Evolutionary conservation across 2,888 invertebrate genomes (phyloP).

Genomic region (Ptychoptera albimana): DNA sequence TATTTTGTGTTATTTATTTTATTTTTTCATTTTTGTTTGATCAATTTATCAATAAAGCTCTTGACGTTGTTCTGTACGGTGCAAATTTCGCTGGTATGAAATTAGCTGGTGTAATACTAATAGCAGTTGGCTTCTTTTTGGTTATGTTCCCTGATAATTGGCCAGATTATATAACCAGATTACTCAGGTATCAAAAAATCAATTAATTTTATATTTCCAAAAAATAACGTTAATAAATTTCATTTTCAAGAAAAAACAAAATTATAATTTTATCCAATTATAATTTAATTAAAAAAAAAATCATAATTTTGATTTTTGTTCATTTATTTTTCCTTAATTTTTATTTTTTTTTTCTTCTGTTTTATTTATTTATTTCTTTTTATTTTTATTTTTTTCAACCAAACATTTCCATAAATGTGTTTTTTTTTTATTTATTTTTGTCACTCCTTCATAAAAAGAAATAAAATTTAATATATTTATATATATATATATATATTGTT

Average conservation of each 20-base stretch:
- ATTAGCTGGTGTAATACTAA: conserved; percentile 81
- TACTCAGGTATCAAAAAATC: conserved; percentile 52
- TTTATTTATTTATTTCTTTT: no score
- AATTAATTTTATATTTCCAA: conserved; percentile 11
- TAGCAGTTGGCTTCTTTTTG: conserved; percentile 78
- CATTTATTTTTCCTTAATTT: background rate
- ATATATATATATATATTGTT: no score
- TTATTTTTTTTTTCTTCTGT: background rate
- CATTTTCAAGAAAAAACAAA: background rate
- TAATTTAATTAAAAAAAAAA: conserved; percentile 2
- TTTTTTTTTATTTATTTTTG: no score
- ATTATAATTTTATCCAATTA: conserved; percentile 2
- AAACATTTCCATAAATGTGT: background rate
- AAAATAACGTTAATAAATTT: background rate
- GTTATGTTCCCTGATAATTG: conserved; percentile 94
- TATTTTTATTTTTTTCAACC: background rate
- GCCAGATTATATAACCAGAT: conserved; percentile 85
- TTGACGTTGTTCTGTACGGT: conserved; percentile 73
- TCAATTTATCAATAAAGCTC: conserved; percentile 35
- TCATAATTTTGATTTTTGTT: background rate
- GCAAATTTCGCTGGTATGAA: conserved; percentile 89
- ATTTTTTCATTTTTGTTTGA: conserved; percentile 3
- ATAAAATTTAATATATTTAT: no score
- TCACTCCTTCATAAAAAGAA: no score
- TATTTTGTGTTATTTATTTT: conserved; percentile 7